Evolutionary conservation across 2,797 vertebrate species (phyloP), one percentile per base, ranked within the genome.

Genomic region (Nyctibius grandis): DNA sequence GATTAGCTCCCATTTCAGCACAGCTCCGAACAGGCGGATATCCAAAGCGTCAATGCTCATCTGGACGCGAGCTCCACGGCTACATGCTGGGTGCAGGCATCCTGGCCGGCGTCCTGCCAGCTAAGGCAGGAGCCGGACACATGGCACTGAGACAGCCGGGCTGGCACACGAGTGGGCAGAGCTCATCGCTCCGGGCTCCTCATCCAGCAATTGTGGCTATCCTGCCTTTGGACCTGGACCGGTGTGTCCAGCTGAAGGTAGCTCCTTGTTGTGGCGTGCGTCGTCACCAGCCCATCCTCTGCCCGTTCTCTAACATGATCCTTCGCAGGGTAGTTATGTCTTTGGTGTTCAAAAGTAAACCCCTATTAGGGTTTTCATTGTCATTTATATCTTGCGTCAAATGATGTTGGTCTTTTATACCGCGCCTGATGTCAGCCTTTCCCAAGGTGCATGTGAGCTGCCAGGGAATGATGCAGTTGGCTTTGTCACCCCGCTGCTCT

Each of bases 41-140:
- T 11, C 59, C 81, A 23, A 75, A 78, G 60, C 4, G 5, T 8
- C 40, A 33, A 0, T 1, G 15, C 3, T 13, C 22, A 36, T 36
- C 74, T 1, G 0, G 53, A 19, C 0, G 0, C 0, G 5, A 86
- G 86, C 42, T 78, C 57, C 34, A 2, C 8, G 10, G 40, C 33
- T 60, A 12, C 4, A 16, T 28, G 44, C 59, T 4, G 34, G 38
- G 16, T 70, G 64, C 59, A 45, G 38, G 29, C 23, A 3, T 21
- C 54, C 73, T 29, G 77, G 36, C 36, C 5, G 2, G 28, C 12
- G 8, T 36, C 45, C 77, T 36, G 38, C 61, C 87, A 72, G 50
- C 54, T 28, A 6, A 45, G 61, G 28, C 2, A 0, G 38, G 60
- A 74, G 13, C 18, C 1, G 6, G n/a, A 25, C 0, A 3, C 2